These are phyloP conservation scores for Pontoporia blainvillei DNA, from an alignment of 2,113 vertebrate genomes.

Conservation along the genomic window DNA sequence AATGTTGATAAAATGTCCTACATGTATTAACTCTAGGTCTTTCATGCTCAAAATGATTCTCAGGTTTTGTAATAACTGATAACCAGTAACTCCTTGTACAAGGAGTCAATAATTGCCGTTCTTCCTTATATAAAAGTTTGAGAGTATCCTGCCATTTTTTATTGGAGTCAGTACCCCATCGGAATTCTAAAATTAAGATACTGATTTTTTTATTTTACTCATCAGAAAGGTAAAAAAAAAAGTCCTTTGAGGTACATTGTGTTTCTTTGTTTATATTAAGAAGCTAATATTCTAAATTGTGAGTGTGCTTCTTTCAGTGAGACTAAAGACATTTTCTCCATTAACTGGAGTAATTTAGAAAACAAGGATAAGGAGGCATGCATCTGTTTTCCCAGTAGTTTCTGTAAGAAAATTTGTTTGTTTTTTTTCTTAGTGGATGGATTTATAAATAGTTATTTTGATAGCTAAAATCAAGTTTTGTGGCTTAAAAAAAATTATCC, in stretches of 20 bases:
- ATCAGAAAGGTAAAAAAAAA: neutral
- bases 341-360: neutral
- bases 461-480: neutral
- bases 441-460: neutral
- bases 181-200: neutral
- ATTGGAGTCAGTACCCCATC: neutral
- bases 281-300: neutral
- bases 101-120: neutral
- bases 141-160: neutral
- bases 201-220: neutral
- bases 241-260: neutral
- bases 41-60: neutral
- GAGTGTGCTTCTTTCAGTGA: neutral
- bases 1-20: constrained; percentile 8
- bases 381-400: neutral
- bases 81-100: neutral
- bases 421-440: neutral
- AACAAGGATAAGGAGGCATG: neutral
- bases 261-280: neutral
- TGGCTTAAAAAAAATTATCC: neutral
- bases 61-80: neutral
- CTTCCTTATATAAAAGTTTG: neutral
- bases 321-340: neutral
- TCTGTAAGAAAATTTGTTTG: neutral
- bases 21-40: neutral